Conservation (phyloP, 1,140 invertebrate species). For the Pseudomyrmex gracilis region DNA sequence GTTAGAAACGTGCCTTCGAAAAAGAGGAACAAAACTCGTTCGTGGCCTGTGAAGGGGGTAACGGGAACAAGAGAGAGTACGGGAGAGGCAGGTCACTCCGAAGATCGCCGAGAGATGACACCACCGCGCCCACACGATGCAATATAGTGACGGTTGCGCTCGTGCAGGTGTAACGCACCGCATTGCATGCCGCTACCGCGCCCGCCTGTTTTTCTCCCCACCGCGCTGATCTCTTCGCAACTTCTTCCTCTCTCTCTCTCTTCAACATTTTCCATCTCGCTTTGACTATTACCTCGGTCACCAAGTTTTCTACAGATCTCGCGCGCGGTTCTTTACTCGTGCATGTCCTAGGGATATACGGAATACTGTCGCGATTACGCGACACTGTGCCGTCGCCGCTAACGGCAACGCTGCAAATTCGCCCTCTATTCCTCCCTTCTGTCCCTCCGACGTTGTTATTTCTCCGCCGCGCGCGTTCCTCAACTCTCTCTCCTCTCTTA, state of each 20-base stretch:
- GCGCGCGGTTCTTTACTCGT: constrained; percentile 64
- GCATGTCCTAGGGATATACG: constrained; percentile 70
- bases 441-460: constrained; percentile 34
- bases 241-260: constrained; percentile 45
- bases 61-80: constrained; percentile 10
- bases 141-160: constrained; percentile 73
- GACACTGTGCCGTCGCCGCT: constrained; percentile 61
- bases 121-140: constrained; percentile 79
- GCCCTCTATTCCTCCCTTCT: constrained; percentile 45
- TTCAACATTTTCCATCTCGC: constrained; percentile 36
- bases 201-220: constrained; percentile 42
- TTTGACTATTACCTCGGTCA: constrained; percentile 27
- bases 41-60: constrained; percentile 61
- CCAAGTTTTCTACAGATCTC: constrained; percentile 57
- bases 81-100: constrained; percentile 75
- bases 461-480: constrained; percentile 44
- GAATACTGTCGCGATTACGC: constrained; percentile 77
- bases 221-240: constrained; percentile 34
- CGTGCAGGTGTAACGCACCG: constrained; percentile 79
- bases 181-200: constrained; percentile 57
- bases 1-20: constrained; percentile 74
- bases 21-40: constrained; percentile 76
- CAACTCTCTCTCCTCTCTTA: constrained; percentile 47
- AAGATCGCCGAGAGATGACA: constrained; percentile 84
- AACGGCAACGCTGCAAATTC: constrained; percentile 78